phyloP scores from a whole-genome alignment of 2,113 vertebrate species.

The Crocuta crocuta region DNA sequence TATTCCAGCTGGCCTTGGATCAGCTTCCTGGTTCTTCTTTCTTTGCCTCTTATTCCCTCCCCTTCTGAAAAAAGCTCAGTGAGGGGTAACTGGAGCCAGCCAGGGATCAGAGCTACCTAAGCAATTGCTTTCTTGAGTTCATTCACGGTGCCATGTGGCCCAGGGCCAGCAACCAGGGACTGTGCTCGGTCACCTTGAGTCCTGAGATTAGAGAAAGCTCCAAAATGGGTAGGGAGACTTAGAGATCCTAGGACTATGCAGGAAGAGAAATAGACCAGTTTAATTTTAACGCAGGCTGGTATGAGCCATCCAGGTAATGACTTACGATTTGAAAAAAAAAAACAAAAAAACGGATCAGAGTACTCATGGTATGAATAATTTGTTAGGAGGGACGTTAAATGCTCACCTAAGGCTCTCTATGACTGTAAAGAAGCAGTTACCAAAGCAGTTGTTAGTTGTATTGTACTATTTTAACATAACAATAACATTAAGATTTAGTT shows the following conservation, averaged over 20 bases:
- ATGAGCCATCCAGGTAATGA: conserved; percentile 18
- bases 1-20: conserved; percentile 16
- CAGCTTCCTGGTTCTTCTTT: conserved; percentile 12
- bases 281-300: conserved; percentile 41
- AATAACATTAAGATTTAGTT: background rate
- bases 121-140: conserved; percentile 57
- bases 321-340: background rate
- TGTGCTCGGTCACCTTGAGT: conserved; percentile 46
- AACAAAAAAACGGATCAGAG: background rate
- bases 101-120: background rate
- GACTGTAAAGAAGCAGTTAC: background rate
- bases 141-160: conserved; percentile 38
- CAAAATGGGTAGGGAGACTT: background rate
- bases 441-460: background rate
- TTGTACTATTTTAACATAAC: background rate
- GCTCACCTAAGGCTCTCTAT: background rate
- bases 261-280: conserved; percentile 42
- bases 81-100: background rate
- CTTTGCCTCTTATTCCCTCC: background rate
- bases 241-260: background rate
- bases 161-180: conserved; percentile 17
- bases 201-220: background rate
- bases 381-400: background rate
- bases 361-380: conserved; percentile 12
- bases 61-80: background rate